Percentiles rank a stretch among this genome's conserved stretches.
Evolutionary conservation across 2,797 vertebrate genomes (phyloP).

Genomic region (Chrosomus eos): DNA sequence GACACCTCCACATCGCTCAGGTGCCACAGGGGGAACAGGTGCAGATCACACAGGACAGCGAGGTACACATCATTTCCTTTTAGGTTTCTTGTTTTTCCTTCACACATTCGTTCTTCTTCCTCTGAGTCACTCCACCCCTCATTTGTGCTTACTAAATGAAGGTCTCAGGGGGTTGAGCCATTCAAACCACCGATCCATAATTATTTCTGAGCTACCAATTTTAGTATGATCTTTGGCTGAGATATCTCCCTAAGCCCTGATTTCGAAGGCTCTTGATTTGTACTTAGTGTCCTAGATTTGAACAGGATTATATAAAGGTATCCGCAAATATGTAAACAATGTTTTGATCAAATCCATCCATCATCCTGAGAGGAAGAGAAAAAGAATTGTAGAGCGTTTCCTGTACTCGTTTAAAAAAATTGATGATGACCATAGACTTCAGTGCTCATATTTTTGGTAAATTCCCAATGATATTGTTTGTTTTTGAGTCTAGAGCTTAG

Average conservation of each 20-base stretch:
- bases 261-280: neutral
- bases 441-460: constrained; percentile 50
- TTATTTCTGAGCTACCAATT: neutral
- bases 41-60: constrained; percentile 99
- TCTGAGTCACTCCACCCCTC: neutral
- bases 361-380: neutral
- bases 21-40: constrained; percentile 99
- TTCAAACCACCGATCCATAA: neutral
- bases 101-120: neutral
- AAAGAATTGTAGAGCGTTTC: constrained; percentile 62
- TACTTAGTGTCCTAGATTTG: constrained; percentile 6
- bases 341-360: constrained; percentile 11
- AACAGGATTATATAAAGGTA: constrained; percentile 18
- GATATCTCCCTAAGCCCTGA: neutral
- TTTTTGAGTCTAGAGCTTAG: constrained; percentile 80
- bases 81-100: neutral
- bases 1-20: constrained; percentile 97
- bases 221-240: neutral
- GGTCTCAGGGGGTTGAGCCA: neutral
- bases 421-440: constrained; percentile 56
- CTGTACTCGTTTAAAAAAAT: neutral
- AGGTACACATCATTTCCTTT: constrained; percentile 79
- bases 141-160: neutral
- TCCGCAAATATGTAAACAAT: constrained; percentile 17
- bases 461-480: constrained; percentile 77